Percentiles rank a stretch among this genome's conserved stretches.
These are phyloP conservation scores for Pseudomugil gertrudae DNA, from an alignment of 2,797 vertebrate species.

Conservation along the genomic window DNA sequence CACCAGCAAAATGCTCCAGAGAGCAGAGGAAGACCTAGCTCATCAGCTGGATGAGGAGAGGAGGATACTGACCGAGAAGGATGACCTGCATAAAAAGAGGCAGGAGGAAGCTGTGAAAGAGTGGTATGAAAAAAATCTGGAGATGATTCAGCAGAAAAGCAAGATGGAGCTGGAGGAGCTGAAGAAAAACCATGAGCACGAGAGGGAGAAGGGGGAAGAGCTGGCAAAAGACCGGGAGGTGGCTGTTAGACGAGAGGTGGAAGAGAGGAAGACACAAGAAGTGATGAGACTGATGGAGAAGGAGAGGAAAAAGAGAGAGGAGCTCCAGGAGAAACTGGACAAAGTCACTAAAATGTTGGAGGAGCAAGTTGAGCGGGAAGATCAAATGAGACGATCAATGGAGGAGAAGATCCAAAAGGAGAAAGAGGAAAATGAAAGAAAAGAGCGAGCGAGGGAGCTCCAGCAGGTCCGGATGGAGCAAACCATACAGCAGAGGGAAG, in stretches of 20 bases:
- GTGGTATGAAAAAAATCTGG: conserved; percentile 49
- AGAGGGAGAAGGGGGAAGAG: conserved; percentile 38
- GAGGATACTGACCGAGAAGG: conserved; percentile 34
- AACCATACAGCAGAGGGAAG: conserved; percentile 43
- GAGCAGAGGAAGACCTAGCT: conserved; percentile 45
- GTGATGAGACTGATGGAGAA: conserved; percentile 51
- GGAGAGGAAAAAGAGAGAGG: conserved; percentile 53
- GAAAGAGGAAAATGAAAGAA: conserved; percentile 40
- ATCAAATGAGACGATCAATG: conserved; percentile 34
- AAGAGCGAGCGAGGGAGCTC: conserved; percentile 41
- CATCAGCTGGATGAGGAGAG: conserved; percentile 37
- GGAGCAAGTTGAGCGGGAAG: conserved; percentile 44
- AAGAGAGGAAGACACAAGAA: conserved; percentile 50
- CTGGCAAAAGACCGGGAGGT: conserved; percentile 27
- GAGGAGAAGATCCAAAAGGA: conserved; percentile 48
- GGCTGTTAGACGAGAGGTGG: conserved; percentile 25
- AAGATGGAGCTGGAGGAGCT: conserved; percentile 45
- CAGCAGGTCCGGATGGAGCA: conserved; percentile 57
- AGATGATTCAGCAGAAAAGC: conserved; percentile 36
- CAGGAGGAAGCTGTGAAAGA: conserved; percentile 44
- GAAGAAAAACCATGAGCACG: conserved; percentile 34
- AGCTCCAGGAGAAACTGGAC: conserved; percentile 46
- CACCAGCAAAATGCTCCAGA: conserved; percentile 52
- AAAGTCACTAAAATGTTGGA: conserved; percentile 43
- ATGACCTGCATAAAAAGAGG: conserved; percentile 31